Base-by-base conservation (phyloP, 2,888 invertebrate species). In the Drosophila borborema region DNA sequence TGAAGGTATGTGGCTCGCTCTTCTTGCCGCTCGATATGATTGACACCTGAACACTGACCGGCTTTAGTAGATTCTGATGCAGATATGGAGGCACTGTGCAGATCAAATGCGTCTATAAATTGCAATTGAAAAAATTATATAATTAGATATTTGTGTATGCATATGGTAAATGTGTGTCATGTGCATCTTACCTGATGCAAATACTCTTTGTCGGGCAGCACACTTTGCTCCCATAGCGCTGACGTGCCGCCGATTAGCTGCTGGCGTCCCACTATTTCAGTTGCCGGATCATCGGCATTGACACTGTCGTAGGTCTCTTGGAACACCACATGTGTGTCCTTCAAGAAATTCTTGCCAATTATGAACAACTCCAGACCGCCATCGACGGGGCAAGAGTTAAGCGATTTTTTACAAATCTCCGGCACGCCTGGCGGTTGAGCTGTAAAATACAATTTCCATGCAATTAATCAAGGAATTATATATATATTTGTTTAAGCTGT, bases 341-440 rank as follows among this genome's bases (percentile, higher is more conserved):
- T 98, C 53, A 97, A 94, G 93, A 98, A 98, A 93, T 98, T 98
- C 93, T 98, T 98, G 41, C 98, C 98, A 72, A 98, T 95, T 49
- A 98, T 96, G 93, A 97, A 98, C 59, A 98, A 94, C 92, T 98
- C 98, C 70, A 96, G 93, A 1, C 97, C 97, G 9, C 98, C 98
- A 59, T 94, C 94, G 5, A 96, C 96, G 9, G 96, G 96, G 91
- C 96, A 96, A 31, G 97, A 96, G 34, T 96, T 95, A 12, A 97
- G 92, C 0, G 98, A 98, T 92, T 97, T 98, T 92, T 97, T 97
- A 91, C 97, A 97, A 75, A 98, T 98, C 94, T 98, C 98, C 16
- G 98, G 98, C 60, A 97, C 96, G 64, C 98, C 98, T 3, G 98
- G 98, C 16, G 98, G 98, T 94, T 98, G 98, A 41, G 98, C 98